These are phyloP conservation scores for Volucella inanis DNA, from an alignment of 2,888 invertebrate genomes.

Conservation along the genomic window DNA sequence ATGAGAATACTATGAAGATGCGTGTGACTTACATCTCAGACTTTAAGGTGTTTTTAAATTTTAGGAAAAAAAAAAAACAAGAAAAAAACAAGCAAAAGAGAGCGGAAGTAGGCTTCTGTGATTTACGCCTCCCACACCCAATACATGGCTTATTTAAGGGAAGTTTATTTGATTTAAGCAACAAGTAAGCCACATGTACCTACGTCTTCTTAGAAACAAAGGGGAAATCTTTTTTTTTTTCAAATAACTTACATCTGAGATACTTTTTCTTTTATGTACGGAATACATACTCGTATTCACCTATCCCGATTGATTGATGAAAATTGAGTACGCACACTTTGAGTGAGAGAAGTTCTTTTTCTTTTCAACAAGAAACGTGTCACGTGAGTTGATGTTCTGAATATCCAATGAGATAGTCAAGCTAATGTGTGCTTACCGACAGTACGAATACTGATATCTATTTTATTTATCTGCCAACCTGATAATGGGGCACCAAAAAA, in stretches of 20 bases:
- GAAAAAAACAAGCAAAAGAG: not conserved
- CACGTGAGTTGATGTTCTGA: conserved; percentile 67
- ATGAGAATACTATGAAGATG: not conserved
- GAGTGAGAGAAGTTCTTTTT: conserved; percentile 52
- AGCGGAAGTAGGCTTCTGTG: not conserved
- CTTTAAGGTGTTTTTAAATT: not conserved
- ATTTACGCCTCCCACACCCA: not conserved
- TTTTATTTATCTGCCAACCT: conserved; percentile 52
- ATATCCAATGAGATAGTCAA: conserved; percentile 59
- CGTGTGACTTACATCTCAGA: not conserved
- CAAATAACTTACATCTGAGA: conserved; percentile 8
- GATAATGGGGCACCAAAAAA: conserved; percentile 40
- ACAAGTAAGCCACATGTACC: not conserved
- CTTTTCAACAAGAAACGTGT: conserved; percentile 63
- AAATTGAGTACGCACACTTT: conserved; percentile 50
- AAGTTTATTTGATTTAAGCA: too few relatives aligned
- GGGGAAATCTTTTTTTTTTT: not conserved
- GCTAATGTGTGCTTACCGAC: conserved; percentile 32
- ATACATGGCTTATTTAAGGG: too few relatives aligned
- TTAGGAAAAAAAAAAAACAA: not conserved
- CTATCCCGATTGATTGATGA: conserved; percentile 62
- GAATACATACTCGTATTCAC: conserved; percentile 17
- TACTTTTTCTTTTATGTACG: conserved; percentile 3
- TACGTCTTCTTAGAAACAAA: too few relatives aligned
- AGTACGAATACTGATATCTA: conserved; percentile 13